Base-by-base conservation (phyloP, 1,140 invertebrate species). In the Lerema accius region DNA sequence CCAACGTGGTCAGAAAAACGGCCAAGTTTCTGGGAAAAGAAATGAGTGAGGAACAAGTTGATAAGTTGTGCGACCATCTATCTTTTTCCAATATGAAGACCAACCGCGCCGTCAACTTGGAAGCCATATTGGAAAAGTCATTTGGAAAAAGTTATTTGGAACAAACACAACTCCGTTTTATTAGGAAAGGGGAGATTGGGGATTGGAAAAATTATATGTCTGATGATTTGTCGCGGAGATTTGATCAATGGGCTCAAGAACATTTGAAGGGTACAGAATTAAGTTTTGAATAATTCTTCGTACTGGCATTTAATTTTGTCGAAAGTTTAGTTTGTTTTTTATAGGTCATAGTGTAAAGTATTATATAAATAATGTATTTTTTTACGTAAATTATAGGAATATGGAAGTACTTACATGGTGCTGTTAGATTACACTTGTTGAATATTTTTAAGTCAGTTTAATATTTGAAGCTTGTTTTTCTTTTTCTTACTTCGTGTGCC, bases 191-290 rank as follows among this genome's bases (percentile, higher is more conserved):
- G 0, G 93, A 95, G 84, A 94, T 97, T 17, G 96, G 96, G 0
- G 96, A 97, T 76, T 97, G 96, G 95, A 94, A 93, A 65, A 96
- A 96, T 84, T 93, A 96, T 64, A 96, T 97, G 94, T 93, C 93
- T 3, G 91, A 93, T 0, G 94, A 96, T 71, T 79, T 96, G 63
- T 92, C 94, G 1, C 72, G 91, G 16, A 92, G 91, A 69, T 97
- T 97, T 72, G 95, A 98, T 77, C 77, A 93, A 19, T 97, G 95
- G 95, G 95, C 93, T 0, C 92, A 94, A 39, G 84, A 93, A 61
- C 93, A 96, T 84, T 82, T 94, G 2, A 90, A 92, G 32, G 94
- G 93, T 3, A 95, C 93, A 3, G 94, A 92, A 0, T 82, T 96
- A 1, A 90, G 71, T 43, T 95, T 95, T 63, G 92, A 94, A 53